phyloP scores from a whole-genome alignment of 1,140 invertebrate genomes.

The Archegozetes longisetosus region DNA sequence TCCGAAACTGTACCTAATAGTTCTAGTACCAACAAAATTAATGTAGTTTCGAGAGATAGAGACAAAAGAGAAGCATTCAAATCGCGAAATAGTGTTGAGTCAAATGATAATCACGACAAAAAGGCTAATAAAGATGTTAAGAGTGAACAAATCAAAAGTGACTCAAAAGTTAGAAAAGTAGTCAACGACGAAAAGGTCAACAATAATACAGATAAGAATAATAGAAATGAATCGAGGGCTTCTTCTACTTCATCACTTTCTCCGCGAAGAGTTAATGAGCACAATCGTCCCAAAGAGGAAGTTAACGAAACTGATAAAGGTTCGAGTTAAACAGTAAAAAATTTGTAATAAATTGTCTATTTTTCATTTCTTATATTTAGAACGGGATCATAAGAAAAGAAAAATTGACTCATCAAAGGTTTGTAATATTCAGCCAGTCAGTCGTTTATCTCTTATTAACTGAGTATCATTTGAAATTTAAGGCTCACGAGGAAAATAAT shows the following conservation, averaged over 20 bases:
- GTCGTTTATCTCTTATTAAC: not conserved
- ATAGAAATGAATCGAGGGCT: constrained; percentile 7
- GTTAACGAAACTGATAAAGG: not conserved
- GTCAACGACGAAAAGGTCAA: not conserved
- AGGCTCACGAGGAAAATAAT: not conserved
- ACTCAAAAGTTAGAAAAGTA: not conserved
- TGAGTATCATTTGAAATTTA: not conserved
- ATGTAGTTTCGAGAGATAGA: not conserved
- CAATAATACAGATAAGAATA: not conserved
- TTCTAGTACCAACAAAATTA: not conserved
- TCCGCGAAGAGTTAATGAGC: constrained; percentile 6
- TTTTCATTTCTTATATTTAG: not conserved
- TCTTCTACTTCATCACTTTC: constrained; percentile 2
- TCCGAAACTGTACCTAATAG: not conserved
- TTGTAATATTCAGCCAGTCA: not conserved
- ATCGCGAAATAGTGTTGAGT: not conserved
- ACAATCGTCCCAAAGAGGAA: constrained; percentile 7
- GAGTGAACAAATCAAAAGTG: not conserved
- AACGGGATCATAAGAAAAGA: constrained; percentile 11
- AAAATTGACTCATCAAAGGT: not conserved
- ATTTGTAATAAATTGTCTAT: not conserved
- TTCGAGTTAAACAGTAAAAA: no score
- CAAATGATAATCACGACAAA: not conserved
- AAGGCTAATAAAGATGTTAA: constrained; percentile 10
- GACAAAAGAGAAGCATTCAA: constrained; percentile 6